A percentile compares a stretch with the other conserved stretches of the same genome.
Evolutionary conservation across 2,888 invertebrate species (phyloP).

Genomic region (Sminthurinus aureus): DNA sequence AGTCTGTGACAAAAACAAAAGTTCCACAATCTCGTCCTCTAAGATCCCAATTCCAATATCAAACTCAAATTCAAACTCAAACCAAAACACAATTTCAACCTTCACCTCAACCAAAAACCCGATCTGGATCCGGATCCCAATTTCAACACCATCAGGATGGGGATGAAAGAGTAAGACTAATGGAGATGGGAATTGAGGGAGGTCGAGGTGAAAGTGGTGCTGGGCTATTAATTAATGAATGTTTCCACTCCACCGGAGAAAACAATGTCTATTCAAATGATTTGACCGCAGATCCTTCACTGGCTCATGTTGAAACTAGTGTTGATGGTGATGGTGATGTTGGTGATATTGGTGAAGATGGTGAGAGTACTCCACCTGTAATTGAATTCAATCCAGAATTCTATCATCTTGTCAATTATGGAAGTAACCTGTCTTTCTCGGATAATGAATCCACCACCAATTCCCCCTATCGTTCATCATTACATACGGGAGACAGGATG

Average conservation of each 20-base stretch:
- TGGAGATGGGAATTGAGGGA: constrained; percentile 17
- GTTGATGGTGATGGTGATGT: constrained; percentile 1
- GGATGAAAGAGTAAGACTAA: background rate
- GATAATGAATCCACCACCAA: constrained; percentile 52
- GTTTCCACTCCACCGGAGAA: constrained; percentile 1
- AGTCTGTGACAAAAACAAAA: background rate
- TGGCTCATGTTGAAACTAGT: background rate
- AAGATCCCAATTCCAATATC: background rate
- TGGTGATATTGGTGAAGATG: constrained; percentile 8
- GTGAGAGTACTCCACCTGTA: constrained; percentile 45
- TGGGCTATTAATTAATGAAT: constrained; percentile 34
- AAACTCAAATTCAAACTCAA: background rate
- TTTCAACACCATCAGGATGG: background rate
- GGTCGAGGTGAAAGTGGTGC: constrained; percentile 17
- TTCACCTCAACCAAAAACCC: constrained; percentile 1
- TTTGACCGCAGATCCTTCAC: background rate
- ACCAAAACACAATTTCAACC: background rate
- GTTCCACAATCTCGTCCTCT: background rate
- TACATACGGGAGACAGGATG: background rate
- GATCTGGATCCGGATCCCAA: too few relatives aligned
- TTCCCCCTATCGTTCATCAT: constrained; percentile 26
- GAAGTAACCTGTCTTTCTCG: constrained; percentile 57
- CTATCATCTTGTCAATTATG: constrained; percentile 58
- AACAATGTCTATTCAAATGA: constrained; percentile 8
- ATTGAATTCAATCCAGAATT: constrained; percentile 59